A percentile compares a stretch with the other conserved stretches of the same genome.
Evolutionary conservation across 2,888 invertebrate genomes (phyloP).

Genomic region (Ichneumoninae sp.): DNA sequence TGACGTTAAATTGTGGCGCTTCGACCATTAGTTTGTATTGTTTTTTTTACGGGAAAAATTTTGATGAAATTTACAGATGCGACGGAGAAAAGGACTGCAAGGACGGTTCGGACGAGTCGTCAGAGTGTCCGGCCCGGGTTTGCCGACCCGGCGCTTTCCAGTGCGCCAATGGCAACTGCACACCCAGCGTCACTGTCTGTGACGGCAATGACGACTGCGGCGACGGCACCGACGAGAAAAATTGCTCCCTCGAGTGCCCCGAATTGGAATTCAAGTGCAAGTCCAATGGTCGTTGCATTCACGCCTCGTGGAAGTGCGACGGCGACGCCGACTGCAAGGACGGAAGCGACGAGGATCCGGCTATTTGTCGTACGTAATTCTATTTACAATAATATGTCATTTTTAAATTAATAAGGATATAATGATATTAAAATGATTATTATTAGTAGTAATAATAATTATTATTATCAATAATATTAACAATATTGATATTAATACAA

Average conservation of each 20-base stretch:
- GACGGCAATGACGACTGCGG: conserved; percentile 97
- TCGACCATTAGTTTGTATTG: not conserved
- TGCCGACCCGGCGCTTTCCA: conserved; percentile 97
- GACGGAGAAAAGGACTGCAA: conserved; percentile 97
- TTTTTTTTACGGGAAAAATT: not conserved
- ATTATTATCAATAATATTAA: not conserved
- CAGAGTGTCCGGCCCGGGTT: conserved; percentile 92
- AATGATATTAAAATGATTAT: no score
- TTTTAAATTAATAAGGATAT: not conserved
- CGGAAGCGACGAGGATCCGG: conserved; percentile 96
- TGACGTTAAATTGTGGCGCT: not conserved
- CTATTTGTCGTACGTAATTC: conserved; percentile 89
- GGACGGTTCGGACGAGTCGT: conserved; percentile 95
- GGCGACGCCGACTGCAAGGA: conserved; percentile 98
- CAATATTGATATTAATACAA: no score
- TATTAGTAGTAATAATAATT: no score
- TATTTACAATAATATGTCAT: not conserved
- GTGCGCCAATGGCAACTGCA: conserved; percentile 96
- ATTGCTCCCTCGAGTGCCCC: conserved; percentile 94
- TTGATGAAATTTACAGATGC: conserved; percentile 85
- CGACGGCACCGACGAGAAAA: conserved; percentile 94
- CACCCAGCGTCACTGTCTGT: conserved; percentile 96
- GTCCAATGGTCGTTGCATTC: conserved; percentile 94
- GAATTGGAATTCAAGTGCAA: conserved; percentile 96
- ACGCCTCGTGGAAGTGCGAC: conserved; percentile 96